Evolutionary conservation across 2,888 invertebrate species (phyloP), one percentile per base, ranked within the genome.

Genomic region (Agriopis marginaria): DNA sequence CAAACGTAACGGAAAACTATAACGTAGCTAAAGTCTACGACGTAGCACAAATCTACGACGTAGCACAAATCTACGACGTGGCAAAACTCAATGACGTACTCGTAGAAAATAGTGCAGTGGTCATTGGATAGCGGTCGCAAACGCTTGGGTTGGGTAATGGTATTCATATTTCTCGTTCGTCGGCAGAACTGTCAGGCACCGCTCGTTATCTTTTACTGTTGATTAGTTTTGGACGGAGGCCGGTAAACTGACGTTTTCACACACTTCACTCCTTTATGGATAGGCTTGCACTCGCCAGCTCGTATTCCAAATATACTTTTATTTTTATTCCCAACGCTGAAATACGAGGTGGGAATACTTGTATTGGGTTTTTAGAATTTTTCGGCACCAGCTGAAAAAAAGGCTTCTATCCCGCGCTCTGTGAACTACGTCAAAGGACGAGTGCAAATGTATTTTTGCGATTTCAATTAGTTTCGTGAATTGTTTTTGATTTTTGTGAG

Each of bases 141-240:
- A 62, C 67, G 74, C 74, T 73, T 64, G 53, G 47, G 55, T 50
- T 58, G 55, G 53, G 12, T 54, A 49, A 64, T 59, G 40, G 44
- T 62, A 61, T 71, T 75, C 58, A 79, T 81, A 76, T 82, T 82
- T 78, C 79, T 80, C 72, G 60, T 68, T 67, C 65, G 62, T 60
- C 63, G 71, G 67, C 75, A 79, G 75, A 74, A 79, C 68, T 79
- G 82, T 71, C 81, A 74, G 61, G n/a, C 74, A 66, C 62, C 71
- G 72, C 76, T 78, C 82, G 82, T 83, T 83, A 79, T 75, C 79
- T 79, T 79, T 78, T 74, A 78, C 77, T 78, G 83, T 82, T 84
- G 83, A 84, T 84, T 84, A 83, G 84, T 83, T 84, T 79, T 76
- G 75, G 59, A n/a, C 72, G 64, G 53, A 54, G 45, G 66, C 69